phyloP scores from a whole-genome alignment of 2,888 invertebrate genomes.

The Meiosimyza platycephala region DNA sequence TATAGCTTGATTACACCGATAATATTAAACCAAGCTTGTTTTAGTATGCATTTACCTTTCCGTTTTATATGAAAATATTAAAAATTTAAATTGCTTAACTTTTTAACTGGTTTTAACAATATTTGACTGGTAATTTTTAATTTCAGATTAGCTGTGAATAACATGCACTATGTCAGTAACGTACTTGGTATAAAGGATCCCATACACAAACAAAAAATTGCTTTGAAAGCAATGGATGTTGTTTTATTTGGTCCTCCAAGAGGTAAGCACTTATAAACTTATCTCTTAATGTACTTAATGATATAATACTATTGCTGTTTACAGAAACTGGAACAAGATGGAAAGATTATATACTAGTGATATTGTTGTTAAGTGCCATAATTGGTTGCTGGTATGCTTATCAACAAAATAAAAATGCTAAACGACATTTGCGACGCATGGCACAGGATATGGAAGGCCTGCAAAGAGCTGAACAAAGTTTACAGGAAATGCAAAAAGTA shows the following conservation, averaged over 20 bases:
- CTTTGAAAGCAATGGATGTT: conserved; percentile 98
- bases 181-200: conserved; percentile 96
- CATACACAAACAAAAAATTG: conserved; percentile 97
- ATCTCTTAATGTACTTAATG: too few species aligned
- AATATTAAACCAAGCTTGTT: too few species aligned
- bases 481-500: conserved; percentile 84
- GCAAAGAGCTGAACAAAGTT: conserved; percentile 87
- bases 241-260: conserved; percentile 98
- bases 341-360: conserved; percentile 91
- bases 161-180: conserved; percentile 88
- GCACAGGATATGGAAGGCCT: conserved; percentile 93
- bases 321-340: conserved; percentile 81
- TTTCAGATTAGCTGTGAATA: conserved; percentile 91
- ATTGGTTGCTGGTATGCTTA: conserved; percentile 93
- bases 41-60: neutral
- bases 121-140: conserved; percentile 27
- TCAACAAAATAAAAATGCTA: conserved; percentile 89
- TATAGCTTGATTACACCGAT: too few species aligned
- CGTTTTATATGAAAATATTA: neutral
- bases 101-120: neutral
- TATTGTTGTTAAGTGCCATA: conserved; percentile 84
- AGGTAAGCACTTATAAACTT: conserved; percentile 72
- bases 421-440: conserved; percentile 89
- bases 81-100: neutral
- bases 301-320: conserved; percentile 24